Conservation (phyloP, 2,888 invertebrate genomes). For the Agrochola circellaris region DNA sequence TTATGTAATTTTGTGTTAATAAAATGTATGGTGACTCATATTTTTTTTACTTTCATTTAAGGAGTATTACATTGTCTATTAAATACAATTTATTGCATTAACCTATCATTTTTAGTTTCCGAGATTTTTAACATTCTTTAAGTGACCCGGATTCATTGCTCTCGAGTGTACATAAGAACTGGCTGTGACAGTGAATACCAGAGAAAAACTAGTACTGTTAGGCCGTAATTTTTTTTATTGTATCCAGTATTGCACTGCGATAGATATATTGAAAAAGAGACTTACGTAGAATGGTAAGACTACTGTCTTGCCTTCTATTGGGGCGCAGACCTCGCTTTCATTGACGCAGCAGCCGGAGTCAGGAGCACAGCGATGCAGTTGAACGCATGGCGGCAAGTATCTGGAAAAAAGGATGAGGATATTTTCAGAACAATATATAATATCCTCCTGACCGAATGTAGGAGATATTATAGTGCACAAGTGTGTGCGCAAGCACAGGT, state of each 20-base stretch:
- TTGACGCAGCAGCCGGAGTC: constrained; percentile 96
- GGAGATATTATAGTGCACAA: neutral
- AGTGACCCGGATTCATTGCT: too few relatives aligned
- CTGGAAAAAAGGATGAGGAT: constrained; percentile 55
- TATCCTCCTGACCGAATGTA: neutral
- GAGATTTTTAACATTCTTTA: too few relatives aligned
- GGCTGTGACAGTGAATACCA: neutral
- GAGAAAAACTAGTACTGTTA: neutral
- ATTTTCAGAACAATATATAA: neutral
- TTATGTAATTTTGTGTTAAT: too few relatives aligned
- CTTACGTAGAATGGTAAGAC: constrained; percentile 96
- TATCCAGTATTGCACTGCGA: neutral
- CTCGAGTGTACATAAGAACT: too few relatives aligned
- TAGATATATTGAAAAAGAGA: constrained; percentile 68
- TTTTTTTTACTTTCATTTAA: too few relatives aligned
- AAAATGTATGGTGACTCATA: too few relatives aligned
- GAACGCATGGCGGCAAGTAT: constrained; percentile 96
- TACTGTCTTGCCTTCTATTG: constrained; percentile 93
- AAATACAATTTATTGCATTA: too few relatives aligned
- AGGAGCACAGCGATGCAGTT: constrained; percentile 96
- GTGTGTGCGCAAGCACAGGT: neutral
- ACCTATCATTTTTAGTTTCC: too few relatives aligned
- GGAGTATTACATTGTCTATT: too few relatives aligned
- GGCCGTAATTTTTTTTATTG: neutral
- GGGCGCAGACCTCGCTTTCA: constrained; percentile 94